Base-by-base conservation (phyloP, 2,797 vertebrate species). In the Hoplostethus mediterraneus region DNA sequence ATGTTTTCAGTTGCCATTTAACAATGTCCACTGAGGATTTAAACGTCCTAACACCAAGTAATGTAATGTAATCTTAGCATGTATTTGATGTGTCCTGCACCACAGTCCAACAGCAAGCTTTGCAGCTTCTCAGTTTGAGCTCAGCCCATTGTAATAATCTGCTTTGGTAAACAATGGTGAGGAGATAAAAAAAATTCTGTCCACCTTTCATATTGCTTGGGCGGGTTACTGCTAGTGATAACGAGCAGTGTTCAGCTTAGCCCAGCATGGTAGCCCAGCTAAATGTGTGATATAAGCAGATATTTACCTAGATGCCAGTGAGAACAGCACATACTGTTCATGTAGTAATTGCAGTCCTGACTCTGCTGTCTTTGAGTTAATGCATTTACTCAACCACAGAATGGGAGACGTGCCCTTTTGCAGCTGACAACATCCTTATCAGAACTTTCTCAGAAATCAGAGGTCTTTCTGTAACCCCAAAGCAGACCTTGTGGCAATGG, bases 311-410 rank as follows among this genome's bases (percentile, higher is more conserved):
- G 63, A 77, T 31, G 55, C 31, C 49, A 0, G 63, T 70, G 77
- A 82, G 67, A 84, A 63, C 68, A 53, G 57, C 59, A 61, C 4
- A 61, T 76, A 88, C 63, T 16, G 49, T 75, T 71, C 11, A 75
- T 81, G 73, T 81, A 66, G 74, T 81, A 82, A 80, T 79, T 80
- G n/a, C 21, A 77, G 52, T 47, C 28, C 44, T 13, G 13, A 44
- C 28, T 30, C 21, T 21, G 17, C 4, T 62, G 42, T 45, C 55
- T 30, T 1, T 58, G 10, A 14, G 6, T 53, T 56, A 16, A 10
- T 59, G 8, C 9, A 16, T 33, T 28, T 8, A 21, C 11, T 47
- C 54, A 5, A 33, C 61, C 47, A 51, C 62, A 54, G 6, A 31
- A 16, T 31, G 16, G 36, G 53, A 47, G 30, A 47, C 10, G 16